Percentiles rank a stretch among this genome's conserved stretches.
Evolutionary conservation across 2,113 vertebrate genomes (phyloP).

Genomic region (Cyprinodon variegatus): DNA sequence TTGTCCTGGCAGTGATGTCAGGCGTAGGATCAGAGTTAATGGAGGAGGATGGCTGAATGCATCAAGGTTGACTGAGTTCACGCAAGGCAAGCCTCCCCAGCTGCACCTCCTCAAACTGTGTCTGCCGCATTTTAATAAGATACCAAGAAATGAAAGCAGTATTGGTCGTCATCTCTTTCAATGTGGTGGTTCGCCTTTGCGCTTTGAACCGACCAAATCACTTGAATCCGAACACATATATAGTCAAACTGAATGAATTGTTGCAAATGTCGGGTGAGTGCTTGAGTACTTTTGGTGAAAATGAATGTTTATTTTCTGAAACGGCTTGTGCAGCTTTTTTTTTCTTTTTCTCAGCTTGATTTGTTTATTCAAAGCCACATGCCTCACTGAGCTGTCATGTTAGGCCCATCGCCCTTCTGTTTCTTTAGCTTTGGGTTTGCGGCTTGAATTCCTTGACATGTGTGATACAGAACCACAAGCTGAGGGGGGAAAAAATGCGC

Average conservation of each 20-base stretch:
- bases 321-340: neutral
- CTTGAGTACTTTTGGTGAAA: neutral
- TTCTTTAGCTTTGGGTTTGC: slow-evolving; percentile 28
- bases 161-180: neutral
- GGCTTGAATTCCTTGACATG: neutral
- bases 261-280: neutral
- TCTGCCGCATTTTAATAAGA: slow-evolving; percentile 29
- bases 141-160: neutral
- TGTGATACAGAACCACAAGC: slow-evolving; percentile 18
- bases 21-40: slow-evolving; percentile 37
- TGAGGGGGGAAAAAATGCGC: slow-evolving; percentile 9
- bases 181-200: neutral
- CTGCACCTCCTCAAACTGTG: slow-evolving; percentile 49
- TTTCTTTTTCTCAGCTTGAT: neutral
- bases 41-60: slow-evolving; percentile 20
- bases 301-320: neutral
- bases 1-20: slow-evolving; percentile 39
- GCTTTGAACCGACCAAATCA: neutral
- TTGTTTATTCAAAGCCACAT: slow-evolving; percentile 1
- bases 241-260: neutral
- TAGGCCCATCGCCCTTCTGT: slow-evolving; percentile 4
- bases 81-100: slow-evolving; percentile 28
- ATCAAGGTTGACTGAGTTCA: slow-evolving; percentile 41
- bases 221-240: neutral
- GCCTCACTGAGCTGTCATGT: slow-evolving; percentile 32